Evolutionary conservation across 1,140 invertebrate genomes (phyloP).

Genomic region (Wasmannia auropunctata): DNA sequence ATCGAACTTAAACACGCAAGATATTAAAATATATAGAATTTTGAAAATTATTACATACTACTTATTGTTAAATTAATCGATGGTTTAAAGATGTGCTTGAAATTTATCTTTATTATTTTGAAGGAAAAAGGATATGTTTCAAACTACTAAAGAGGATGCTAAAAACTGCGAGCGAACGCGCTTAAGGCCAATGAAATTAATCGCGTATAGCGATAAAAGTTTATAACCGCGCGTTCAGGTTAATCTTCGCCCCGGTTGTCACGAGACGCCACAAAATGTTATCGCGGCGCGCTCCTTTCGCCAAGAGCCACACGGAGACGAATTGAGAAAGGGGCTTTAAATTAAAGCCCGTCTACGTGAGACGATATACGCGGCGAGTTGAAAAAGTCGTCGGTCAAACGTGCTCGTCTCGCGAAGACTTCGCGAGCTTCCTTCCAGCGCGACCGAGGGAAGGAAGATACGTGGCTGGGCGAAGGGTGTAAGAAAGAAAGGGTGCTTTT

Average conservation of each 20-base stretch:
- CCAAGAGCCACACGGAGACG: not conserved
- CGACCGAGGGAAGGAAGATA: not conserved
- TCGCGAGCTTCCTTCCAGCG: not conserved
- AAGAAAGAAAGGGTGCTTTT: not conserved
- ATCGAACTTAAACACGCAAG: not conserved
- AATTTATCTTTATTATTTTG: not conserved
- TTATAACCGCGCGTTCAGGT: not conserved
- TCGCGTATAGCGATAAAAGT: not conserved
- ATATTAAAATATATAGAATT: not conserved
- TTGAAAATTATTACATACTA: not conserved
- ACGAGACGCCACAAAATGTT: not conserved
- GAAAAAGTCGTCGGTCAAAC: constrained; percentile 25
- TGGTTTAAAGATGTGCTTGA: not conserved
- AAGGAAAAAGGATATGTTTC: not conserved
- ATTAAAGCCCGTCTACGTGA: constrained; percentile 2
- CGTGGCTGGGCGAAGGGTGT: not conserved
- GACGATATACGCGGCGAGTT: constrained; percentile 6
- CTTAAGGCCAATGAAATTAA: too few relatives aligned
- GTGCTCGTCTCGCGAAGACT: not conserved
- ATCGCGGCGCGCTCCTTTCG: not conserved
- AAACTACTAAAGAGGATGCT: not conserved
- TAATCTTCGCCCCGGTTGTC: not conserved
- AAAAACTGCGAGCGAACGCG: not conserved
- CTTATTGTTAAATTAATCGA: not conserved
- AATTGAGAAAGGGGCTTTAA: constrained; percentile 10